Evolutionary conservation across 1,140 invertebrate species (phyloP).

Genomic region (Hirudo medicinalis): DNA sequence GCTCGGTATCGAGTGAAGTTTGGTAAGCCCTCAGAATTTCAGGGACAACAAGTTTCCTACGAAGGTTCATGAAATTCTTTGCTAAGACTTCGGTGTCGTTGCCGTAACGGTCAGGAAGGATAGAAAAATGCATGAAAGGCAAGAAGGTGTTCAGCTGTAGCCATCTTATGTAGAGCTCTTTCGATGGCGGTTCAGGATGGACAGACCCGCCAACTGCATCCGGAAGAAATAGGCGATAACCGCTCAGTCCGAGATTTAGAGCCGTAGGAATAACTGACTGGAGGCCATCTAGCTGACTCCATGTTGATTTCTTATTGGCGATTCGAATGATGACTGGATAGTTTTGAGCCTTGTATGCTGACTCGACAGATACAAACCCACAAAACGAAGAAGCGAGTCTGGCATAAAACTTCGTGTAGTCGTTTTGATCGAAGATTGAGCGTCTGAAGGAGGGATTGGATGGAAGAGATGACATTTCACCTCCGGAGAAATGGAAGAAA

Average conservation of each 20-base stretch:
- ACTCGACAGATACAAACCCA: not conserved
- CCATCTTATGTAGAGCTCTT: constrained; percentile 77
- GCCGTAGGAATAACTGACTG: constrained; percentile 65
- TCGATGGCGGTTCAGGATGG: constrained; percentile 44
- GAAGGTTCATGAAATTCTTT: constrained; percentile 52
- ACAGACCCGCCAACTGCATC: constrained; percentile 63
- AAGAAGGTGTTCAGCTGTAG: constrained; percentile 70
- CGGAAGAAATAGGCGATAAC: constrained; percentile 69
- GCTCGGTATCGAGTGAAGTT: constrained; percentile 36
- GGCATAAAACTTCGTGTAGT: constrained; percentile 40
- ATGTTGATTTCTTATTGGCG: constrained; percentile 69
- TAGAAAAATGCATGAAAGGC: constrained; percentile 74
- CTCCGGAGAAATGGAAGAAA: constrained; percentile 78
- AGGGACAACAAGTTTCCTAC: constrained; percentile 50
- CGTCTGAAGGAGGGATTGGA: constrained; percentile 7
- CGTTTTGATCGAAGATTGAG: constrained; percentile 14
- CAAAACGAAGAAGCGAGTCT: constrained; percentile 45
- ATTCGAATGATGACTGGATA: constrained; percentile 71
- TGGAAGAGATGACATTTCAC: constrained; percentile 32
- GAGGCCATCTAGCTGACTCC: constrained; percentile 65
- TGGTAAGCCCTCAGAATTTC: constrained; percentile 46
- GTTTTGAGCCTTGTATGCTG: constrained; percentile 62
- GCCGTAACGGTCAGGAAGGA: constrained; percentile 72
- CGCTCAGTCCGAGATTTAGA: constrained; percentile 65
- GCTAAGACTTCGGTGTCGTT: constrained; percentile 53